Percentiles rank a stretch among this genome's conserved stretches.
These are phyloP conservation scores for Podarcis cretensis DNA, from an alignment of 2,113 vertebrate species.

Conservation along the genomic window DNA sequence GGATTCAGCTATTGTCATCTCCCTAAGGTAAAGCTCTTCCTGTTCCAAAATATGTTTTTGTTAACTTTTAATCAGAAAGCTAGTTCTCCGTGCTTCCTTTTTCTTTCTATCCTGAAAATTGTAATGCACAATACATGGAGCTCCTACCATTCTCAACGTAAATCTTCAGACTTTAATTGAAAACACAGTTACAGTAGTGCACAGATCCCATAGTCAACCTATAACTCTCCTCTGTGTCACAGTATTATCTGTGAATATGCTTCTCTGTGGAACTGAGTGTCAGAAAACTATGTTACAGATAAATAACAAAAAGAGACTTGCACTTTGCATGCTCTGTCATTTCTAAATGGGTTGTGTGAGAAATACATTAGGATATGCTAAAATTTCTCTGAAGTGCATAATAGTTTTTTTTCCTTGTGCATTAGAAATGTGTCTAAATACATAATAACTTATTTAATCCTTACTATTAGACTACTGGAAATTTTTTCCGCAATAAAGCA, in stretches of 20 bases:
- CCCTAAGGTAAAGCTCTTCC: not conserved
- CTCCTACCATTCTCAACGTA: conserved; percentile 41
- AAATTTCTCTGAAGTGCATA: conserved; percentile 12
- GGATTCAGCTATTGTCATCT: not conserved
- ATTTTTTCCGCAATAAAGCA: conserved; percentile 63
- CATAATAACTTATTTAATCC: conserved; percentile 54
- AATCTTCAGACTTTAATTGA: conserved; percentile 56
- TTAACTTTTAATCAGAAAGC: conserved; percentile 38
- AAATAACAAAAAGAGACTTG: conserved; percentile 55
- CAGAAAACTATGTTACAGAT: conserved; percentile 33
- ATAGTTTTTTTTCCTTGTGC: conserved; percentile 5
- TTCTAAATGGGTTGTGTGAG: conserved; percentile 37
- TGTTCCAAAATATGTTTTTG: conserved; percentile 22
- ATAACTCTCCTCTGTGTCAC: conserved; percentile 51
- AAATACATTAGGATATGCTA: conserved; percentile 9
- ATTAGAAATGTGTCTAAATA: conserved; percentile 29
- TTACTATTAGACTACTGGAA: conserved; percentile 43
- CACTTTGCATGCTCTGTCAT: conserved; percentile 58
- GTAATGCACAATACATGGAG: conserved; percentile 45
- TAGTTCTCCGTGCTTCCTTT: conserved; percentile 58
- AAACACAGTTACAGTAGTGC: conserved; percentile 55
- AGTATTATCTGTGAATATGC: conserved; percentile 26
- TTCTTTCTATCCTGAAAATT: conserved; percentile 52
- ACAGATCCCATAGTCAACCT: conserved; percentile 56
- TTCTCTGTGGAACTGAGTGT: conserved; percentile 51